These are phyloP conservation scores for Catagonus wagneri DNA, from an alignment of 2,113 vertebrate species.

Conservation along the genomic window DNA sequence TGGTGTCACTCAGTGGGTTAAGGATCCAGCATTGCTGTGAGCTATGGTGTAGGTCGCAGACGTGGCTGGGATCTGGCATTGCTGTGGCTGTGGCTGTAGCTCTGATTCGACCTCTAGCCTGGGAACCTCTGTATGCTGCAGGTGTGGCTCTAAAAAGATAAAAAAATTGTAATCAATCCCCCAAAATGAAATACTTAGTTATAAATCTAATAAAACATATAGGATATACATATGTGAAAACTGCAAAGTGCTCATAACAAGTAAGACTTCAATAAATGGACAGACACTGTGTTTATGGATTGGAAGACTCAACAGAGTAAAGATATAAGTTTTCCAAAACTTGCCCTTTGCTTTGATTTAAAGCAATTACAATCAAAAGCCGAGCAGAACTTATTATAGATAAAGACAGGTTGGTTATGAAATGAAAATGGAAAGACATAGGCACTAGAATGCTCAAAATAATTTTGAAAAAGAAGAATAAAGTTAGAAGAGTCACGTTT, in stretches of 20 bases:
- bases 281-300: neutral
- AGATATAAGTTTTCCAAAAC: neutral
- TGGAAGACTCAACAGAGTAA: neutral
- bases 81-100: too few relatives aligned
- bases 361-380: neutral
- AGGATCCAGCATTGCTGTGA: too few relatives aligned
- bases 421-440: neutral
- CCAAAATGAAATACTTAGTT: neutral
- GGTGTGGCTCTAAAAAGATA: too few relatives aligned
- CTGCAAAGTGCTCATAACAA: neutral
- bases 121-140: too few relatives aligned
- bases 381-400: neutral
- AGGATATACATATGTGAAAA: neutral
- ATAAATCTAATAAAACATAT: neutral
- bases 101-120: too few relatives aligned
- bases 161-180: neutral
- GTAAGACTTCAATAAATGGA: neutral
- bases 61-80: too few relatives aligned
- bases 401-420: neutral
- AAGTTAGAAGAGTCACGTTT: neutral
- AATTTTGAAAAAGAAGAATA: constrained; percentile 12
- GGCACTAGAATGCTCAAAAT: neutral
- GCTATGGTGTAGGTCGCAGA: too few relatives aligned
- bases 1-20: too few relatives aligned
- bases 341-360: neutral